Evolutionary conservation across 2,113 vertebrate genomes (phyloP).

Genomic region (Trichechus manatus): DNA sequence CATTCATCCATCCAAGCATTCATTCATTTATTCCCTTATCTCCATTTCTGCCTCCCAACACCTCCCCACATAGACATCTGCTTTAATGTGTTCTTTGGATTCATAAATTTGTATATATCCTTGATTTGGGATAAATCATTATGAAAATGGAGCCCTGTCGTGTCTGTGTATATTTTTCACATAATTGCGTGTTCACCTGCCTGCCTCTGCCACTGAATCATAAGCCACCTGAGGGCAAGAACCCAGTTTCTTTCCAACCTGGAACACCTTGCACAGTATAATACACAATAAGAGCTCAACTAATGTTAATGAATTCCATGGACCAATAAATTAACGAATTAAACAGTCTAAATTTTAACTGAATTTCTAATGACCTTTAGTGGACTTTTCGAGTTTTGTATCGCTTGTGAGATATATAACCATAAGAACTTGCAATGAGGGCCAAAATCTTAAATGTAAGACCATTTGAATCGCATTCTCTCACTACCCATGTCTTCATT

Average conservation of each 20-base stretch:
- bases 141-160: background rate
- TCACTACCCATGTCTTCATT: background rate
- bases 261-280: background rate
- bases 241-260: background rate
- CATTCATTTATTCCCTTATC: background rate
- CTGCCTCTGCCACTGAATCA: background rate
- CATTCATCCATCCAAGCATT: background rate
- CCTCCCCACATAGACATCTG: background rate
- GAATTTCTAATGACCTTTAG: background rate
- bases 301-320: background rate
- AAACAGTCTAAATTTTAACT: background rate
- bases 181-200: background rate
- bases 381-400: background rate
- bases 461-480: background rate
- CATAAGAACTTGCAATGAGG: background rate
- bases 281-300: background rate
- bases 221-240: background rate
- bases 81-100: background rate
- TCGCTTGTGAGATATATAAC: background rate
- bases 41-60: background rate
- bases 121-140: background rate
- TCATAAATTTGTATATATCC: background rate
- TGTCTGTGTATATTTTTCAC: background rate
- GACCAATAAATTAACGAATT: background rate
- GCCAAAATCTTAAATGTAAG: background rate